phyloP scores from a whole-genome alignment of 1,140 invertebrate genomes.

The Anoplolepis gracilipes region DNA sequence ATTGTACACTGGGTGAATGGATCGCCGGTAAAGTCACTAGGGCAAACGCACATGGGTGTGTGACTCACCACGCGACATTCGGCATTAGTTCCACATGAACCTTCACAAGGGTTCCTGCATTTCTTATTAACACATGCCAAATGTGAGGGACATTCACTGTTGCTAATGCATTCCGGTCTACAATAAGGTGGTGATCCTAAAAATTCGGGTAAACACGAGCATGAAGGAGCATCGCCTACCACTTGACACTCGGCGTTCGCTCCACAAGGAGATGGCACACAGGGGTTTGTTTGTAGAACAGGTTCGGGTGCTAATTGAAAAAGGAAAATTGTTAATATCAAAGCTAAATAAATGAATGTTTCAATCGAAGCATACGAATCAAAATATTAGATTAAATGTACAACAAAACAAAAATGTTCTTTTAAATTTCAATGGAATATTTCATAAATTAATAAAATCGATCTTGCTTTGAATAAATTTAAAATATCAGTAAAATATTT shows the following conservation, averaged over 20 bases:
- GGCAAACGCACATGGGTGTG: slow-evolving; percentile 88
- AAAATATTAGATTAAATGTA: slow-evolving; percentile 5
- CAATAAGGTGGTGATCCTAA: slow-evolving; percentile 89
- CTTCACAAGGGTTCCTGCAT: slow-evolving; percentile 90
- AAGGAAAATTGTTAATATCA: not conserved
- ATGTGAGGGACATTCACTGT: slow-evolving; percentile 88
- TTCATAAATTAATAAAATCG: slow-evolving; percentile 1
- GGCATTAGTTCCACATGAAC: slow-evolving; percentile 88
- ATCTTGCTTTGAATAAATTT: not conserved
- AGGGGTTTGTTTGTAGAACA: slow-evolving; percentile 86
- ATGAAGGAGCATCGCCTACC: slow-evolving; percentile 87
- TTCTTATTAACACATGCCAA: slow-evolving; percentile 90
- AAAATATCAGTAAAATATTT: not conserved
- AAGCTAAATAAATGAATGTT: not conserved
- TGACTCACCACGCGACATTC: slow-evolving; percentile 89
- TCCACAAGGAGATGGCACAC: slow-evolving; percentile 90
- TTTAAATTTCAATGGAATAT: slow-evolving; percentile 11
- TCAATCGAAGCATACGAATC: not conserved
- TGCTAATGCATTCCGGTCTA: slow-evolving; percentile 87
- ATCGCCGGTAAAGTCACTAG: slow-evolving; percentile 87
- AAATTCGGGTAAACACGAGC: slow-evolving; percentile 88
- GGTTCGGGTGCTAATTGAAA: slow-evolving; percentile 47
- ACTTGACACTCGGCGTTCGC: slow-evolving; percentile 89
- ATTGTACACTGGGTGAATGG: slow-evolving; percentile 86
- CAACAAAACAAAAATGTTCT: slow-evolving; percentile 3